These are phyloP conservation scores for Xanthorhoe spadicearia DNA, from an alignment of 2,888 invertebrate genomes.

Conservation along the genomic window DNA sequence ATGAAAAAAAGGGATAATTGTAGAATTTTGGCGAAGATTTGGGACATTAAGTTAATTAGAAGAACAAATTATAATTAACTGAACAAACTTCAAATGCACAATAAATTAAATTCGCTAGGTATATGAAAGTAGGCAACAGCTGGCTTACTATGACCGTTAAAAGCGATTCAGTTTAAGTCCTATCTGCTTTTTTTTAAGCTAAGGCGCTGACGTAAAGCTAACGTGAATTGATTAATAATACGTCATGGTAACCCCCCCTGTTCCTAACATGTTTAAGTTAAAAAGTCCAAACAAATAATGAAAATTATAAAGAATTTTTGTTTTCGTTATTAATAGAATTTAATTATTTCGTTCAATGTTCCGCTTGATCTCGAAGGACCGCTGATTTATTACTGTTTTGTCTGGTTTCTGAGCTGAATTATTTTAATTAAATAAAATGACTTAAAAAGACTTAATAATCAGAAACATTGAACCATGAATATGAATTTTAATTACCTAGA, in stretches of 20 bases:
- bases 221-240: too few relatives aligned
- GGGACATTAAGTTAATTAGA: too few relatives aligned
- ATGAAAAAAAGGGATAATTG: too few relatives aligned
- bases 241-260: neutral
- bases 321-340: neutral
- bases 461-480: neutral
- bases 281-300: neutral
- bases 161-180: too few relatives aligned
- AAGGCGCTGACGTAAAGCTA: too few relatives aligned
- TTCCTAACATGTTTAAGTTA: neutral
- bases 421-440: neutral
- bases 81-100: too few relatives aligned
- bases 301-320: neutral
- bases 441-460: neutral
- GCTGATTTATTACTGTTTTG: neutral
- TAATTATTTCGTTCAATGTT: neutral
- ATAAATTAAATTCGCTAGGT: too few relatives aligned
- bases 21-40: too few relatives aligned
- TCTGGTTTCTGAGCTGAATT: neutral
- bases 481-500: neutral
- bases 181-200: too few relatives aligned
- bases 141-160: too few relatives aligned
- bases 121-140: too few relatives aligned
- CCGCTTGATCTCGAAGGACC: neutral
- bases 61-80: too few relatives aligned